Base-by-base conservation (phyloP, 2,797 vertebrate genomes). In the Labeo calbasu region DNA sequence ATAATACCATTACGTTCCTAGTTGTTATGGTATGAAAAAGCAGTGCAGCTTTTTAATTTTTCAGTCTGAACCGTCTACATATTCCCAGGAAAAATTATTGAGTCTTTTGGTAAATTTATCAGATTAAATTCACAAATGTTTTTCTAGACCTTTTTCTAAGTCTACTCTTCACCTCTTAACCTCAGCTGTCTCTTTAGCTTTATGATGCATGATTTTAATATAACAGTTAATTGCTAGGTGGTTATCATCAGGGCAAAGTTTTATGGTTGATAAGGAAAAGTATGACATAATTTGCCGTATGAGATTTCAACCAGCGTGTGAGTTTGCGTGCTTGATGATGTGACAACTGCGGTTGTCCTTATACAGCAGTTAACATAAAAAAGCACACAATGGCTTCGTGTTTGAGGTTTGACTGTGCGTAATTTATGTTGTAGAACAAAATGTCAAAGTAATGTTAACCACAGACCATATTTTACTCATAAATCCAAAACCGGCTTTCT, bases 401-500 rank as follows among this genome's bases (percentile, higher is more conserved):
- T n/a, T 76, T 55, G 28, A 55, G 28, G 51, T 36, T 53, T 57
- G 51, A 76, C 51, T 57, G 11, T 9, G 17, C 19, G 11, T 36
- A 55, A 55, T 53, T 73, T 28, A 32, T 55, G 5, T 36, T 55
- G 28, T 76, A n/a, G 19, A 76, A 36, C 11, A 57, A n/a, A 40
- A n/a, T 0, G 6, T 76, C 21, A 76, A 76, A 40, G 13, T 12
- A 55, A 75, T 76, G 13, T 76, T 57, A 57, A 57, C 28, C 21
- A 55, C 51, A 75, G 5, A 55, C 72, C 19, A 36, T 36, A n/a
- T 75, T 55, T 75, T n/a, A 75, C 28, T 75, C 19, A 21, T 36
- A 57, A 75, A 55, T 55, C 51, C 51, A 14, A 14, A 14, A 5
- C 51, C 12, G 11, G 17, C 28, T 75, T 75, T 75, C 19, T 40